Evolutionary conservation across 2,888 invertebrate species (phyloP).

Genomic region (Brachypterus glaber): DNA sequence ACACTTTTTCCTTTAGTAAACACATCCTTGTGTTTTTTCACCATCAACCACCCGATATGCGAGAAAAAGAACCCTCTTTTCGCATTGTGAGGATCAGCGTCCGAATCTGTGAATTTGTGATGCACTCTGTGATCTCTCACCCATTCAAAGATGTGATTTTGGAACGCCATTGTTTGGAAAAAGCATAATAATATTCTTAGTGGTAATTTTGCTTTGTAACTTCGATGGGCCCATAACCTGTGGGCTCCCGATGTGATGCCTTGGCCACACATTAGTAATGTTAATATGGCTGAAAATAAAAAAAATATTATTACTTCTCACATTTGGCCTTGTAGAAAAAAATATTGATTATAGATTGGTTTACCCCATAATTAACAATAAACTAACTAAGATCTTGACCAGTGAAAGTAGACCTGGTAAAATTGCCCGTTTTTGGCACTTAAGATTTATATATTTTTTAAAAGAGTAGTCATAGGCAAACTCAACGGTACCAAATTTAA

Average conservation of each 20-base stretch:
- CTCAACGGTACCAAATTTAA: too few relatives aligned
- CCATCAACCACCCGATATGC: slow-evolving; percentile 88
- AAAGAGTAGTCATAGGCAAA: too few relatives aligned
- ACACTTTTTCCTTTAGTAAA: slow-evolving; percentile 69
- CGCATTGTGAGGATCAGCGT: slow-evolving; percentile 88
- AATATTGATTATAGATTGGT: too few relatives aligned
- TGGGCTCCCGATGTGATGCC: slow-evolving; percentile 94
- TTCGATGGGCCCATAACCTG: slow-evolving; percentile 84
- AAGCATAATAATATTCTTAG: slow-evolving; percentile 59
- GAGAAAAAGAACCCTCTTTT: slow-evolving; percentile 84
- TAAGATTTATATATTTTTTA: too few relatives aligned
- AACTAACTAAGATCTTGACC: too few relatives aligned
- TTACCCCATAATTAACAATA: too few relatives aligned
- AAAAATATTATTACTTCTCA: too few relatives aligned
- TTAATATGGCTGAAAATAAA: too few relatives aligned
- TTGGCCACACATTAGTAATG: slow-evolving; percentile 22
- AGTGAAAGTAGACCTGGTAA: too few relatives aligned
- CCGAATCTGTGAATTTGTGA: slow-evolving; percentile 88
- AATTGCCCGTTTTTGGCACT: too few relatives aligned
- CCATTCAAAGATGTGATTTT: slow-evolving; percentile 73
- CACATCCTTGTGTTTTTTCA: slow-evolving; percentile 84
- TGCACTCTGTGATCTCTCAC: slow-evolving; percentile 75
- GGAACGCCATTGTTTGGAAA: slow-evolving; percentile 38
- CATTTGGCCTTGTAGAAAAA: too few relatives aligned
- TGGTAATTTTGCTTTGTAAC: slow-evolving; percentile 85